Evolutionary conservation across 2,797 vertebrate species (phyloP).

Genomic region (Sebastes minor): DNA sequence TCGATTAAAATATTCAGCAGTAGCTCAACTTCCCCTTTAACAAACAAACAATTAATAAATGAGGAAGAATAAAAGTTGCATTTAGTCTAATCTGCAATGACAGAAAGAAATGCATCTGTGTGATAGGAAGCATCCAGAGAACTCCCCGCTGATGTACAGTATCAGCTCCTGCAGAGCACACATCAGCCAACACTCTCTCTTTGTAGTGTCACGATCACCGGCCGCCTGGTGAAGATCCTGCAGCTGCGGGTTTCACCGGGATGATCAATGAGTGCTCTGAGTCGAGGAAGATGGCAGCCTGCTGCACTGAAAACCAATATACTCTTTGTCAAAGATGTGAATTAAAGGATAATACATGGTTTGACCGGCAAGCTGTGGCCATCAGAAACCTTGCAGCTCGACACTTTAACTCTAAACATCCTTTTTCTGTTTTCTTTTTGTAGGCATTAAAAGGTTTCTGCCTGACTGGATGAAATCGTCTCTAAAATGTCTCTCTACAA

Average conservation of each 20-base stretch:
- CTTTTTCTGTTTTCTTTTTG: neutral
- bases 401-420: neutral
- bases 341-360: neutral
- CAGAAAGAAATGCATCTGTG: neutral
- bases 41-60: neutral
- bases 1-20: constrained; percentile 3
- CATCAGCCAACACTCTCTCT: constrained; percentile 13
- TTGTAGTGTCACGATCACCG: constrained; percentile 15
- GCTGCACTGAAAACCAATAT: neutral
- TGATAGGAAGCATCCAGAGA: neutral
- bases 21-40: neutral
- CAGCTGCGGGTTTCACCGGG: constrained; percentile 12
- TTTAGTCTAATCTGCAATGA: neutral
- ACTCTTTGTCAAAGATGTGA: neutral
- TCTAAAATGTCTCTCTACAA: neutral
- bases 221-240: constrained; percentile 13
- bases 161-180: constrained; percentile 1
- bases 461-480: neutral
- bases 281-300: neutral
- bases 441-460: neutral
- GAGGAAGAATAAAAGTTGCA: neutral
- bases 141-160: neutral
- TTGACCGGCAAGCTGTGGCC: neutral
- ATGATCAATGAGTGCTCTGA: constrained; percentile 27
- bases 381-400: neutral